These are phyloP conservation scores for Hemicrepidius hirtus DNA, from an alignment of 2,888 invertebrate species.

Conservation along the genomic window DNA sequence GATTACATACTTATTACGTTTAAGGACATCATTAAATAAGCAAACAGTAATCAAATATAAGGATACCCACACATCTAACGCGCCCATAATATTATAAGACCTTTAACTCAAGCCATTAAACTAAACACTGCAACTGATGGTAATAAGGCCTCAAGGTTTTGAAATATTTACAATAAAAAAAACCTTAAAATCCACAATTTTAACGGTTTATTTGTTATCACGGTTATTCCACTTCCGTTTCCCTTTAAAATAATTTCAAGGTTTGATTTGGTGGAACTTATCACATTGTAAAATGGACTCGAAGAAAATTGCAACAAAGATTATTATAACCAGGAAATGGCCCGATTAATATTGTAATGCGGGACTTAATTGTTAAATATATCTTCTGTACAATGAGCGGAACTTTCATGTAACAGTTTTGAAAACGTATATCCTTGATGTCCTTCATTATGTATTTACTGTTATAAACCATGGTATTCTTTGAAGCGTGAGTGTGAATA, in stretches of 20 bases:
- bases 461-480: slow-evolving; percentile 6
- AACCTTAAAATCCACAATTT: neutral
- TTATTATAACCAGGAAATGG: slow-evolving; percentile 9
- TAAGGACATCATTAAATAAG: slow-evolving; percentile 24
- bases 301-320: neutral
- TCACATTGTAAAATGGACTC: neutral
- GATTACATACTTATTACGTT: slow-evolving; percentile 13
- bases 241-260: neutral
- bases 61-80: slow-evolving; percentile 7
- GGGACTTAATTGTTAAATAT: neutral
- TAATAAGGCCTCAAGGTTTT: no score
- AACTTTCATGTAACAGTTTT: slow-evolving; percentile 6
- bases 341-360: slow-evolving; percentile 5
- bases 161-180: no score
- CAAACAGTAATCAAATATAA: slow-evolving; percentile 13
- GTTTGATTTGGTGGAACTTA: neutral
- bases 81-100: neutral
- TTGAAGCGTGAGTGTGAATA: slow-evolving; percentile 13
- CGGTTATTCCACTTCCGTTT: slow-evolving; percentile 16
- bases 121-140: no score
- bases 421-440: neutral
- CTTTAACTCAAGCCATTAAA: neutral
- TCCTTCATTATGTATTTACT: slow-evolving; percentile 19
- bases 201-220: neutral
- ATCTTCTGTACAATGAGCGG: slow-evolving; percentile 14